Base-by-base conservation (phyloP, 2,113 vertebrate genomes). In the Semnopithecus entellus region DNA sequence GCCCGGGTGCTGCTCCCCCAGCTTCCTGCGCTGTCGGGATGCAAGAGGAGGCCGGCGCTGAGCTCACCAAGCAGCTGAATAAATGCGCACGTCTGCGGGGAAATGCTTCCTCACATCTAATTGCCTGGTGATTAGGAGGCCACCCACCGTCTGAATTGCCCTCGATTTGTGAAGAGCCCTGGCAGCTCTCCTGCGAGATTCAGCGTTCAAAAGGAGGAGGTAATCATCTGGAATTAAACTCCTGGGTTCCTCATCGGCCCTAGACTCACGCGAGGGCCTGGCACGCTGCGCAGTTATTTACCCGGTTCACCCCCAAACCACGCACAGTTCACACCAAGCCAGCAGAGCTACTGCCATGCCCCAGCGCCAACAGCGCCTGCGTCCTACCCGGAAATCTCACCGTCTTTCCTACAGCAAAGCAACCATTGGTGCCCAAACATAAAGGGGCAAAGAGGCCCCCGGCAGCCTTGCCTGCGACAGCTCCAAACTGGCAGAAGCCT, bases 101-200 rank as follows among this genome's bases (percentile, higher is more conserved):
- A 18, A 30, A n/a, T 11, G 66, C 76, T 30, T 80, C 87, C 66
- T 90, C 70, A 2, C 9, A 0, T 73, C 93, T 87, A 48, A 79
- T 94, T 64, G 90, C 88, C 76, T 11, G 6, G 38, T 17, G 92
- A 94, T 80, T 38, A 50, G 38, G 25, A 92, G 98, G 97, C 97
- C 97, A 98, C 97, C 95, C 97, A 97, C 55, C 2, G 0, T 30
- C 81, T 38, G 30, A 93, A 89, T 91, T 55, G 43, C 94, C 90
- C 89, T 80, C 43, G 27, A 66, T 59, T 57, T 80, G 93, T 72
- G 50, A 32, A 81, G 55, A 81, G 73, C 61, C 7, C 82, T 64
- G 82, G 82, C 73, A 72, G 91, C 85, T 81, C 78, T 73, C 40
- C 61, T 3, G 32, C 6, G 10, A 55, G 52, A 11, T 3, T 32